phyloP scores from a whole-genome alignment of 2,113 vertebrate species.

The Peromyscus leucopus region DNA sequence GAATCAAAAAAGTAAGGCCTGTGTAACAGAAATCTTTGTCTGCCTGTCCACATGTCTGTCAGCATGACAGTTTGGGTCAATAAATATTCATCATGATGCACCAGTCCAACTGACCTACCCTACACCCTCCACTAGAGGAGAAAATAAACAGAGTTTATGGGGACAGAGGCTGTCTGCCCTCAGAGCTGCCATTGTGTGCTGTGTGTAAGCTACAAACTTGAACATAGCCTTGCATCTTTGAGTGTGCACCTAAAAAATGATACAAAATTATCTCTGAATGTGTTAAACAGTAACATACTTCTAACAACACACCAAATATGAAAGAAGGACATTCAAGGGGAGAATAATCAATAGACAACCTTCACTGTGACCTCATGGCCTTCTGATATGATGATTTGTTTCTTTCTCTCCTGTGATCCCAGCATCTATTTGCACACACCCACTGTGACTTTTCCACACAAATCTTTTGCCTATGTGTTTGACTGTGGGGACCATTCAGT shows the following conservation, averaged over 20 bases:
- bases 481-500: background rate
- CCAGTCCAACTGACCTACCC: conserved; percentile 84
- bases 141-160: conserved; percentile 88
- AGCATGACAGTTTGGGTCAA: conserved; percentile 88
- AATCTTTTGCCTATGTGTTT: background rate
- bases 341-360: background rate
- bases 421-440: background rate
- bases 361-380: background rate
- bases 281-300: background rate
- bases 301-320: background rate
- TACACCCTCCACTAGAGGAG: conserved; percentile 83
- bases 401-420: background rate
- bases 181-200: conserved; percentile 84
- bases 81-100: conserved; percentile 88
- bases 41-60: conserved; percentile 87
- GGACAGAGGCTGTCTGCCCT: conserved; percentile 72
- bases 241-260: background rate
- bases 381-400: background rate
- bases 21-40: conserved; percentile 84
- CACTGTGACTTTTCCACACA: background rate
- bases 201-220: conserved; percentile 70
- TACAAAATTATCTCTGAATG: background rate
- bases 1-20: conserved; percentile 71
- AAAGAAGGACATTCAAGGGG: background rate
- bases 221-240: conserved; percentile 26